Evolutionary conservation across 2,797 vertebrate species (phyloP).

Genomic region (Nyctalus aviator): DNA sequence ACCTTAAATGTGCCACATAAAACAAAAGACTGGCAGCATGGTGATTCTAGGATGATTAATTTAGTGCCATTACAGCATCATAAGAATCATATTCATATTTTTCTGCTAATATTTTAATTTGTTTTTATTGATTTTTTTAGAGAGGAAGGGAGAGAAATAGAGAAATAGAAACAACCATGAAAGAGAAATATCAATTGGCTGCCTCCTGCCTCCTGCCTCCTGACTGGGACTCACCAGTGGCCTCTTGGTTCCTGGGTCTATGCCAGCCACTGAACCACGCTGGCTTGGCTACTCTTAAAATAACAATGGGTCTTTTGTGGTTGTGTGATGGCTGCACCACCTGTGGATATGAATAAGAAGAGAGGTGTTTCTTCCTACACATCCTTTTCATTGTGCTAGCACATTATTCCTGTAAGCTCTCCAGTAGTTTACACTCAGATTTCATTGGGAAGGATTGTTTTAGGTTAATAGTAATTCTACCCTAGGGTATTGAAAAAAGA

Average conservation of each 20-base stretch:
- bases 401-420: not conserved
- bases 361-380: not conserved
- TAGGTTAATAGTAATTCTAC: not conserved
- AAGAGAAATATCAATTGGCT: no score
- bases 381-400: not conserved
- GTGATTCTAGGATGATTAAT: not conserved
- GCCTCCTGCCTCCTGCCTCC: no score
- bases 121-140: no score
- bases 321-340: not conserved
- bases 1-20: not conserved
- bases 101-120: not conserved
- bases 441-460: not conserved
- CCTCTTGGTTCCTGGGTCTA: no score
- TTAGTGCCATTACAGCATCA: not conserved
- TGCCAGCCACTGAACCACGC: no score
- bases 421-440: not conserved
- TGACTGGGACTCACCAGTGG: no score
- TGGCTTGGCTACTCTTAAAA: not conserved
- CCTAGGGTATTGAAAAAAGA: not conserved
- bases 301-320: not conserved
- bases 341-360: not conserved
- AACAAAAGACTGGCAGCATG: not conserved
- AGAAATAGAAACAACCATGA: no score
- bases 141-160: no score
- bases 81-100: not conserved